These are phyloP conservation scores for Dione juno DNA, from an alignment of 2,888 invertebrate species.

Conservation along the genomic window DNA sequence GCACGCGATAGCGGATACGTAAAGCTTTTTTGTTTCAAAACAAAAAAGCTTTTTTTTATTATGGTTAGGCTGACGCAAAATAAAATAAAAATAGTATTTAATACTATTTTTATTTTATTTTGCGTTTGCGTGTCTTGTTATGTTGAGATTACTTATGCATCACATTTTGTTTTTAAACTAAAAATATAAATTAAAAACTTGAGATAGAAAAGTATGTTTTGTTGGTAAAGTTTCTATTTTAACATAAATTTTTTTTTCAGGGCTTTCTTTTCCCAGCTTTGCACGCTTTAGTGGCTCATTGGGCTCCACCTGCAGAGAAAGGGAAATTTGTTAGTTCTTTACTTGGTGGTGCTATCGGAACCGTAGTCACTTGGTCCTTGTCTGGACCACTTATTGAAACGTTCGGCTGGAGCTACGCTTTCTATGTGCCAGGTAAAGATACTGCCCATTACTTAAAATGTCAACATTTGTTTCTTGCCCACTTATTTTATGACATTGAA, in stretches of 20 bases:
- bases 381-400: constrained; percentile 85
- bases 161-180: no score
- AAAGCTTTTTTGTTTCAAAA: no score
- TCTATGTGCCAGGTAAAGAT: constrained; percentile 83
- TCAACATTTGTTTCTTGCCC: no score
- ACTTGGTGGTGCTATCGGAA: constrained; percentile 88
- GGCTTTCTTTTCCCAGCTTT: constrained; percentile 86
- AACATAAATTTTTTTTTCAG: constrained; percentile 53
- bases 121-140: no score
- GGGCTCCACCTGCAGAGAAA: constrained; percentile 89
- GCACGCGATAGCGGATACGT: background rate
- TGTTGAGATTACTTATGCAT: no score
- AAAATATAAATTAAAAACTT: no score
- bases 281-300: constrained; percentile 87
- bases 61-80: background rate
- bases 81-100: background rate
- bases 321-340: constrained; percentile 86
- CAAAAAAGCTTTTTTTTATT: no score
- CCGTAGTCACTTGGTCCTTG: constrained; percentile 87
- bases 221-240: background rate
- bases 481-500: background rate
- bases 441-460: background rate
- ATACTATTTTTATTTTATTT: no score
- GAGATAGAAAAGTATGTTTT: background rate
- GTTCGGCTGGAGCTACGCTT: constrained; percentile 87